Evolutionary conservation across 2,888 invertebrate species (phyloP), one percentile per base, ranked within the genome.

Genomic region (Oxytorus armatus): DNA sequence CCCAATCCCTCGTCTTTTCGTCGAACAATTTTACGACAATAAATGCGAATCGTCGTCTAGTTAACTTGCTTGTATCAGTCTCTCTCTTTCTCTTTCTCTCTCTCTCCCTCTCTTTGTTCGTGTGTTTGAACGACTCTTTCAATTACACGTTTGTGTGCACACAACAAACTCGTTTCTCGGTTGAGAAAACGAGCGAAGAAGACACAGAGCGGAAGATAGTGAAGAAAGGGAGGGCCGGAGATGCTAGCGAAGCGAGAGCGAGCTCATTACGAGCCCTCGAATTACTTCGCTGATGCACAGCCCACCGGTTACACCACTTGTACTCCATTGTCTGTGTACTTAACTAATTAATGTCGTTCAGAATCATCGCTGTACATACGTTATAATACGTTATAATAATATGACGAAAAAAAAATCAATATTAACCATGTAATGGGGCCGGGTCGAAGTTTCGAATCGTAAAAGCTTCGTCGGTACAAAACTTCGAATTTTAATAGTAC

Each of bases 251-350:
- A 55, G 29, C 55, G 53, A 21, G 39, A 63, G 59, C 23, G 44
- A 23, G 74, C 79, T 79, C 74, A 70, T 79, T 79, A 79, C 69
- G 42, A 55, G 55, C 18, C 74, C 79, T 79, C 69, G 75, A 75
- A 79, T 75, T 75, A 75, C 57, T 69, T 47, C 65, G 47, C 51
- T 63, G 75, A 69, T 68, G 47, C 55, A 74, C 61, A 55, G 66
- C 33, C 59, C 14, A 14, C 59, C 29, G 36, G 36, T 36, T 25
- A 44, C 21, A 10, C 33, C 61, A 63, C 25, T 47, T 36, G 25
- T 8, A 36, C 8, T 47, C 55, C 51, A 70, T 77, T 72, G 77
- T 79, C 69, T 75, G 44, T 23, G 7, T 49, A 49, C 49, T 63
- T 36, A 49, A 39, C 57, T 23, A 55, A 65, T 75, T 79, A 57